phyloP scores from a whole-genome alignment of 1,140 invertebrate species.

The Bombus waltoni region DNA sequence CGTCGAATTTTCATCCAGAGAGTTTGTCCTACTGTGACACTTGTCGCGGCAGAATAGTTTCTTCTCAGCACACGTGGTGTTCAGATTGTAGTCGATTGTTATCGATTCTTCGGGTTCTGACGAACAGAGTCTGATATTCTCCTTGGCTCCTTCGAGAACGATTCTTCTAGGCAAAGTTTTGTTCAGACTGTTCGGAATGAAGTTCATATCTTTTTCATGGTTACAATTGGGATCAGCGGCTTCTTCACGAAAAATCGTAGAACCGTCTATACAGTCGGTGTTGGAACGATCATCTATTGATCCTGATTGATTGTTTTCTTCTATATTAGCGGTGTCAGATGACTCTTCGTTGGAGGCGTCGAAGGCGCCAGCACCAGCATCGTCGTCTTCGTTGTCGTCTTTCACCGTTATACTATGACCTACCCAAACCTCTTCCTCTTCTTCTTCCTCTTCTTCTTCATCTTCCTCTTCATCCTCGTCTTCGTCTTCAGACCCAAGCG shows the following conservation, averaged over 20 bases:
- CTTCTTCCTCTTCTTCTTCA: slow-evolving; percentile 48
- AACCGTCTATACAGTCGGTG: slow-evolving; percentile 27
- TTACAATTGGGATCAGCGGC: slow-evolving; percentile 19
- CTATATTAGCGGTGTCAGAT: slow-evolving; percentile 34
- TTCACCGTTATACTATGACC: slow-evolving; percentile 45
- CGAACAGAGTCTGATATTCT: slow-evolving; percentile 65
- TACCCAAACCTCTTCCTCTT: slow-evolving; percentile 49
- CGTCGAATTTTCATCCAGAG: slow-evolving; percentile 69
- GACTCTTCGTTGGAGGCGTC: slow-evolving; percentile 49
- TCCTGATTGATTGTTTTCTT: slow-evolving; percentile 36
- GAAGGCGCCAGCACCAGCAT: slow-evolving; percentile 26
- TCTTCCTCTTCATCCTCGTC: not conserved
- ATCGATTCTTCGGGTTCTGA: slow-evolving; percentile 36
- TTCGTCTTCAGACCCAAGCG: slow-evolving; percentile 43
- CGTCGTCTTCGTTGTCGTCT: slow-evolving; percentile 56
- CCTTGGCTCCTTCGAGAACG: slow-evolving; percentile 49
- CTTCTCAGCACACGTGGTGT: slow-evolving; percentile 59
- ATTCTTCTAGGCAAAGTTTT: slow-evolving; percentile 60
- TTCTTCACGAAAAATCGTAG: slow-evolving; percentile 20
- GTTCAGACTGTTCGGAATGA: slow-evolving; percentile 70
- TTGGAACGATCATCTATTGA: slow-evolving; percentile 45
- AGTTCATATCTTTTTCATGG: slow-evolving; percentile 63
- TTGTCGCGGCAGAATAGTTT: slow-evolving; percentile 63
- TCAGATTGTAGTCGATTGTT: slow-evolving; percentile 69
- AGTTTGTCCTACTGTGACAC: slow-evolving; percentile 68